Conservation (phyloP, 1,140 invertebrate species). For the Tenebrio molitor region DNA sequence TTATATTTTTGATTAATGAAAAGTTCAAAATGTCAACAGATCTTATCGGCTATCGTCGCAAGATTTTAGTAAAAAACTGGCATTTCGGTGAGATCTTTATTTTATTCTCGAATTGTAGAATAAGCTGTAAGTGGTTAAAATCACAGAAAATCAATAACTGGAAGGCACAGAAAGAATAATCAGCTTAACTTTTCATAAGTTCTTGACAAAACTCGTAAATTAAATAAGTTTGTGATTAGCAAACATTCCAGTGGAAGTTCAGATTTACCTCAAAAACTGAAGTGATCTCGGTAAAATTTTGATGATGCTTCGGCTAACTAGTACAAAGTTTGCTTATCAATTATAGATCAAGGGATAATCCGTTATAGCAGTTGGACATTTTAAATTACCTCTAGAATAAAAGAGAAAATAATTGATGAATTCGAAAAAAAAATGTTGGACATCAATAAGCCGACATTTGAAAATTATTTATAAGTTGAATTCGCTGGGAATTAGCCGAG, state of each 20-base stretch:
- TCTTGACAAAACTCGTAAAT: slow-evolving; percentile 2
- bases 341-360: slow-evolving; percentile 6
- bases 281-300: slow-evolving; percentile 11
- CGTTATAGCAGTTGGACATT: not conserved
- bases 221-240: slow-evolving; percentile 20
- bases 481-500: too few relatives aligned
- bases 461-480: too few relatives aligned
- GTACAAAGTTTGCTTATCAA: slow-evolving; percentile 6
- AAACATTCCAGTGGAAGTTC: slow-evolving; percentile 18
- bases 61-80: too few relatives aligned
- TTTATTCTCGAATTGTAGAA: not conserved
- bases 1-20: too few relatives aligned
- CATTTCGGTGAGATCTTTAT: not conserved
- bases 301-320: not conserved
- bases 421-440: not conserved
- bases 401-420: not conserved
- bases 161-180: not conserved
- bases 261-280: not conserved
- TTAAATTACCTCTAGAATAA: not conserved
- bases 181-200: slow-evolving; percentile 11
- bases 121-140: not conserved
- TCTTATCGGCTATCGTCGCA: too few relatives aligned
- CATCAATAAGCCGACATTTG: not conserved
- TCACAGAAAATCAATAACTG: not conserved
- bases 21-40: too few relatives aligned